Conservation (phyloP, 1,140 invertebrate species). For the Dendroctonus ponderosae region DNA sequence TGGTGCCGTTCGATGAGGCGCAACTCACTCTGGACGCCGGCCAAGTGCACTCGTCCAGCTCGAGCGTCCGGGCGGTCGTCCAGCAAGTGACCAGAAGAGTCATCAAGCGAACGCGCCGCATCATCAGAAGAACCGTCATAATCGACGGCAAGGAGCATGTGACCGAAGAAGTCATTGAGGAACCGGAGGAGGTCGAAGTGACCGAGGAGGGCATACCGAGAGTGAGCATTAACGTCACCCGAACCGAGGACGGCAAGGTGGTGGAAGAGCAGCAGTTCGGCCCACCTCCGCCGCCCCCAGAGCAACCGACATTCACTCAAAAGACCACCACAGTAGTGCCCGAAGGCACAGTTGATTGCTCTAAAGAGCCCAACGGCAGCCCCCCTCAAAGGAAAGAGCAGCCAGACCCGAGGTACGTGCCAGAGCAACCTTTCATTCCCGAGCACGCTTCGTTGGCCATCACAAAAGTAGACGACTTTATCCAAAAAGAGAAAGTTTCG, state of each 20-base stretch:
- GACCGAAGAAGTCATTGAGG: constrained; percentile 77
- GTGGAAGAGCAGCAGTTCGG: constrained; percentile 53
- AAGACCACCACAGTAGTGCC: constrained; percentile 3
- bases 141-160: constrained; percentile 81
- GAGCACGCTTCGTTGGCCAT: constrained; percentile 38
- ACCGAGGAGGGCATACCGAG: constrained; percentile 72
- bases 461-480: constrained; percentile 37
- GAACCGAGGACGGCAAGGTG: constrained; percentile 57
- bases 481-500: constrained; percentile 41
- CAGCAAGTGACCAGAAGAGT: constrained; percentile 76
- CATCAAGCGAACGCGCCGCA: constrained; percentile 70
- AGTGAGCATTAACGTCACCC: constrained; percentile 70
- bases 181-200: constrained; percentile 77
- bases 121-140: constrained; percentile 71
- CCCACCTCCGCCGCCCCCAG: constrained; percentile 31
- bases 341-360: not conserved
- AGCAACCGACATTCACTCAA: constrained; percentile 11
- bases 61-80: constrained; percentile 71
- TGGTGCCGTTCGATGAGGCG: constrained; percentile 36
- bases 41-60: constrained; percentile 55
- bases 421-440: constrained; percentile 41
- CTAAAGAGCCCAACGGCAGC: not conserved
- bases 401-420: constrained; percentile 45
- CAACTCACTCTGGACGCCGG: constrained; percentile 43
- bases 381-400: constrained; percentile 2